These are phyloP conservation scores for Mus pahari DNA, from an alignment of 2,113 vertebrate genomes.

Conservation along the genomic window DNA sequence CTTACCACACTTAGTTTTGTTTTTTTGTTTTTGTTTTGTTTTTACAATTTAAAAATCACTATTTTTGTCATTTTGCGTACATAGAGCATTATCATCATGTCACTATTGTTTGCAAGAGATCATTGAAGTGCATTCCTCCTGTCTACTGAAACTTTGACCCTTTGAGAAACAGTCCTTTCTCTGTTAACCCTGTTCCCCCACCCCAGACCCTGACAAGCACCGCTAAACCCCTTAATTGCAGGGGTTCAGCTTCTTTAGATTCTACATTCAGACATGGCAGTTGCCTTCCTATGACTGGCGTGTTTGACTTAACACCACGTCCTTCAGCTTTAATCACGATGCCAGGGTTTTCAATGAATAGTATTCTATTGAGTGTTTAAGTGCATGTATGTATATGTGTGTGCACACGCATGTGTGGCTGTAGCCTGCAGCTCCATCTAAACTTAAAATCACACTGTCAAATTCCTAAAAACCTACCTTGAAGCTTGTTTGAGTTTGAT, in stretches of 20 bases:
- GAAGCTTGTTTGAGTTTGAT: neutral
- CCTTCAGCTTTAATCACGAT: neutral
- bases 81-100: neutral
- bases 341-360: neutral
- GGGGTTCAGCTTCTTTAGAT: neutral
- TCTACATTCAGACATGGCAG: neutral
- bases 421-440: neutral
- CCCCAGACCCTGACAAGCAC: neutral
- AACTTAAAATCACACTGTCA: slow-evolving; percentile 16
- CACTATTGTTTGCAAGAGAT: neutral
- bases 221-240: neutral
- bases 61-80: neutral
- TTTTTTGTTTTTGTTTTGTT: neutral
- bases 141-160: neutral
- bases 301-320: neutral
- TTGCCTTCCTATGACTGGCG: neutral
- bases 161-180: neutral
- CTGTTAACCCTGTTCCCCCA: neutral
- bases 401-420: no score
- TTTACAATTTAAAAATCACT: neutral
- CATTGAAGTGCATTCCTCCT: neutral
- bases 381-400: neutral
- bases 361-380: neutral
- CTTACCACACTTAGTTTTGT: neutral
- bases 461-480: slow-evolving; percentile 47